Base-by-base conservation (phyloP, 2,797 vertebrate genomes). In the Galagoides demidoff region DNA sequence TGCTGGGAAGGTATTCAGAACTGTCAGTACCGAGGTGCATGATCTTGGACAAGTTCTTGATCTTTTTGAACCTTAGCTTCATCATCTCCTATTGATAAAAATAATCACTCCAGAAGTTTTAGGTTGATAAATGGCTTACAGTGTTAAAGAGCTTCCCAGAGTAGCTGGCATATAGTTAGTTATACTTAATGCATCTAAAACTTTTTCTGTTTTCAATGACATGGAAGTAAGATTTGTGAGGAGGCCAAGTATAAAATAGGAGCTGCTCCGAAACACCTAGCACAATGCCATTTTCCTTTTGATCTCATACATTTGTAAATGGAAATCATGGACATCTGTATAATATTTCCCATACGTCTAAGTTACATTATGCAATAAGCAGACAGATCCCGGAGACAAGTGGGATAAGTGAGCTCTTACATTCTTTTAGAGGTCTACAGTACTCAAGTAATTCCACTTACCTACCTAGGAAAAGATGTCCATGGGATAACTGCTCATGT, bases 141-240 rank as follows among this genome's bases (percentile, higher is more conserved):
- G 5, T 85, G 61, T 66, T 81, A 87, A 52, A 57, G 23, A 87
- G 16, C 25, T 87, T 93, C n/a, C 12, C 14, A 63, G 22, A 63
- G 57, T 77, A 86, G 9, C 3, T 87, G 19, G 45, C 43, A 92
- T 39, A 59, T n/a, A 43, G 20, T 63, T 63, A 87, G 20, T 12
- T 57, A 45, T 7, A 4, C 31, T 90, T 82, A 39, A 4, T 73
- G 52, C 3, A 86, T 70, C 23, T 59, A 71, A 87, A 49, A 90
- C 31, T 92, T 74, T 27, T 9, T 5, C 23, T 86, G 5, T 83
- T 93, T 74, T 96, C 7, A 82, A 81, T 79, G 59, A 34, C 31
- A 23, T 71, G 82, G 45, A 79, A 81, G 77, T 89, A 91, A 45
- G 39, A 92, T 71, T 87, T 88, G 3, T 88, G 49, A 96, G 71